Evolutionary conservation across 2,797 vertebrate genomes (phyloP).

Genomic region (Cuniculus paca): DNA sequence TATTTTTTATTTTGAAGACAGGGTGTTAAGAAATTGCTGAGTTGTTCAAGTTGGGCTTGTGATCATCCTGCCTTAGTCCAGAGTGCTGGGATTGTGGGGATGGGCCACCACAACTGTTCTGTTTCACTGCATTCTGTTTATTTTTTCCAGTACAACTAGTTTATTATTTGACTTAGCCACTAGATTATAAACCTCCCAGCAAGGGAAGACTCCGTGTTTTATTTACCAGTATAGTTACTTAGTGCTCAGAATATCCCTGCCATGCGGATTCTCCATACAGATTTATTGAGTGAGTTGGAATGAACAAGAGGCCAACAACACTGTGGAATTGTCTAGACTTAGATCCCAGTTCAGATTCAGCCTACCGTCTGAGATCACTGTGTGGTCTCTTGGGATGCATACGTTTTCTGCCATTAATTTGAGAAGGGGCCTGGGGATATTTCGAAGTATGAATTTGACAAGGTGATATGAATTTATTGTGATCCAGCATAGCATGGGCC

Average conservation of each 20-base stretch:
- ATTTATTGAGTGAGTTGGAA: conserved; percentile 7
- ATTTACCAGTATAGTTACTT: not conserved
- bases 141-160: not conserved
- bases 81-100: not conserved
- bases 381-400: not conserved
- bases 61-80: not conserved
- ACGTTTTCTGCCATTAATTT: not conserved
- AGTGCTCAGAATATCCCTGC: not conserved
- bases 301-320: not conserved
- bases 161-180: not conserved
- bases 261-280: not conserved
- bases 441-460: not conserved
- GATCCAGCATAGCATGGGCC: not conserved
- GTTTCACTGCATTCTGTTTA: not conserved
- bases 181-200: conserved; percentile 24
- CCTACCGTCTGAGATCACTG: not conserved
- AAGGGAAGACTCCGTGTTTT: not conserved
- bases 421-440: not conserved
- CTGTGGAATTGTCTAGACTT: not conserved
- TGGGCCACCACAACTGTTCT: not conserved
- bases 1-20: not conserved
- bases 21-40: not conserved
- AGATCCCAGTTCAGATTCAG: not conserved
- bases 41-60: not conserved
- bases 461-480: not conserved